These are phyloP conservation scores for Halictus ligatus DNA, from an alignment of 2,888 invertebrate species.

Conservation along the genomic window DNA sequence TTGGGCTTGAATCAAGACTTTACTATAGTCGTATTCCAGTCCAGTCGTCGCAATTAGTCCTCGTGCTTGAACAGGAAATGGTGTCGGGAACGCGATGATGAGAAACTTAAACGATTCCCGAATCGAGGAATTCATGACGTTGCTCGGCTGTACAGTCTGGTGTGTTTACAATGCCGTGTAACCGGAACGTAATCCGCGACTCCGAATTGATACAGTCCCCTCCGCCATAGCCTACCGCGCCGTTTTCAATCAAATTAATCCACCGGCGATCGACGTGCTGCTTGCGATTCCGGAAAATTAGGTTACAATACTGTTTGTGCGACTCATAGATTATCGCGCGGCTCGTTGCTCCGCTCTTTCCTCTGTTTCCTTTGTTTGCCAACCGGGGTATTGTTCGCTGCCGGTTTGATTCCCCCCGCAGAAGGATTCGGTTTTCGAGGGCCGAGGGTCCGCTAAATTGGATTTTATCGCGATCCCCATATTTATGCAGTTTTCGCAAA, in stretches of 20 bases:
- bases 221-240: constrained; percentile 14
- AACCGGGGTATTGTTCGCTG: not conserved
- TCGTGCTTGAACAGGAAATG: constrained; percentile 32
- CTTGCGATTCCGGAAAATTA: constrained; percentile 47
- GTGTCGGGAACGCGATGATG: constrained; percentile 11
- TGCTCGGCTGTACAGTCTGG: constrained; percentile 14
- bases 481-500: constrained; percentile 17
- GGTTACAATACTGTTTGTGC: constrained; percentile 57
- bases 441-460: constrained; percentile 21
- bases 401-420: constrained; percentile 7
- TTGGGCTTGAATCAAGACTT: no score
- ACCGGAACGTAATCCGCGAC: constrained; percentile 29
- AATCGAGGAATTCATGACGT: constrained; percentile 30
- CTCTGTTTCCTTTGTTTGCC: not conserved
- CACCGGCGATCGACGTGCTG: constrained; percentile 19
- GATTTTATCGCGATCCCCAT: constrained; percentile 22
- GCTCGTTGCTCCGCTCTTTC: not conserved
- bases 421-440: constrained; percentile 23
- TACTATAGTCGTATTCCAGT: not conserved
- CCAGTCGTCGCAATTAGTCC: not conserved
- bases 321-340: constrained; percentile 14
- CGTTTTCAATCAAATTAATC: constrained; percentile 56
- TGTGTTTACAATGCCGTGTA: constrained; percentile 47
- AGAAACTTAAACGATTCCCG: constrained; percentile 40
- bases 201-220: constrained; percentile 44